These are phyloP conservation scores for Cliona cf. orientalis DNA, from an alignment of 37 sponge, comb jelly and placozoan species.

Conservation along the genomic window DNA sequence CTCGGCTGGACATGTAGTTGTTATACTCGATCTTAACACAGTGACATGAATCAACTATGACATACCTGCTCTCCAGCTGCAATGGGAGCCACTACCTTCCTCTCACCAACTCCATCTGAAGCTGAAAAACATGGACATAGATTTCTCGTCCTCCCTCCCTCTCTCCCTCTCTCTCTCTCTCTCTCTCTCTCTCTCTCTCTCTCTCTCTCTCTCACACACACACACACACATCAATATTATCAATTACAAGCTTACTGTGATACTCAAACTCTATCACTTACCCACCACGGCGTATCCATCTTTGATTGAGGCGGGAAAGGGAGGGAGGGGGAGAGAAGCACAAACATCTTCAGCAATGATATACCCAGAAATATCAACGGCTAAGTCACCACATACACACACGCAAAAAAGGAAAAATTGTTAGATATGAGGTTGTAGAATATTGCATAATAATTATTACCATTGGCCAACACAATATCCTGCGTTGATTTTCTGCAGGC, in stretches of 20 bases:
- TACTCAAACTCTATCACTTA: not conserved
- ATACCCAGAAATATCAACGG: slow-evolving; percentile 55
- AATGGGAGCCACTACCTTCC: slow-evolving; percentile 62
- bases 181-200: not conserved
- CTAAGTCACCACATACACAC: not conserved
- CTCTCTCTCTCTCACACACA: not conserved
- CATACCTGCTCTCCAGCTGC: slow-evolving; percentile 80
- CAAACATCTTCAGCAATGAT: slow-evolving; percentile 69
- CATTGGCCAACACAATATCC: no score
- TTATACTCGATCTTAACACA: no score
- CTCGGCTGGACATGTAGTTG: slow-evolving; percentile 16
- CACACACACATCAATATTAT: not conserved
- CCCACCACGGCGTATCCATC: slow-evolving; percentile 98
- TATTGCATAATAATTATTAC: not conserved
- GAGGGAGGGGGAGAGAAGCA: slow-evolving; percentile 80
- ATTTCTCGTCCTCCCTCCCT: not conserved
- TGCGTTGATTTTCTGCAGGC: slow-evolving; percentile 1
- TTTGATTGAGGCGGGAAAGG: slow-evolving; percentile 95
- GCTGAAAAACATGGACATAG: slow-evolving; percentile 22
- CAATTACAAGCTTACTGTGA: not conserved
- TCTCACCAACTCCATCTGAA: slow-evolving; percentile 75
- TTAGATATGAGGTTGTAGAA: no score
- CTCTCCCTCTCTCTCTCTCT: not conserved
- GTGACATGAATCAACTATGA: not conserved
- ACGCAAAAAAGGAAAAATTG: not conserved